Conservation (phyloP, 2,888 invertebrate genomes). For the Meiosimyza platycephala region DNA sequence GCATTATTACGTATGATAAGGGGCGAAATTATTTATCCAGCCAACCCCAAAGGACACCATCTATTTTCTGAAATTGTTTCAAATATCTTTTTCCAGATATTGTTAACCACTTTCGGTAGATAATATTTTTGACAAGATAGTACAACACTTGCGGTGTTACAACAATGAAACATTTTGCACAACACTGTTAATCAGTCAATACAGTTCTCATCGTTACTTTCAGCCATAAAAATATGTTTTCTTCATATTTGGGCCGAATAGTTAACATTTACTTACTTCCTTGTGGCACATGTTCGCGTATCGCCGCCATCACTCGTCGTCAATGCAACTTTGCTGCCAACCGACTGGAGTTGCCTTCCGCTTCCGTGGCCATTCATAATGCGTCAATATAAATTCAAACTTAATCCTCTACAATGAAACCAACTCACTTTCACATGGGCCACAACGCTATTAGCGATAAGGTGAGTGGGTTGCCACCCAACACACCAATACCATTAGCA, state of each 20-base stretch:
- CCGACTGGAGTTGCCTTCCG: constrained; percentile 29
- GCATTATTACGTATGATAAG: too few relatives aligned
- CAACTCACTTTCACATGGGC: not conserved
- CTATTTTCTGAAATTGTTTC: too few relatives aligned
- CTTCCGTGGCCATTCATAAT: constrained; percentile 46
- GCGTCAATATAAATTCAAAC: constrained; percentile 44
- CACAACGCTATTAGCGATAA: not conserved
- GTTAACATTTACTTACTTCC: constrained; percentile 1
- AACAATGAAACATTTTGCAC: not conserved
- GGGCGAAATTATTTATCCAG: too few relatives aligned
- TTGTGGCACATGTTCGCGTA: constrained; percentile 3
- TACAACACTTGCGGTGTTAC: not conserved
- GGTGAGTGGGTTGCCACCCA: constrained; percentile 6
- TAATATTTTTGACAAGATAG: too few relatives aligned
- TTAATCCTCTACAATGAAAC: constrained; percentile 7
- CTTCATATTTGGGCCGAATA: constrained; percentile 17
- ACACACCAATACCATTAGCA: constrained; percentile 25
- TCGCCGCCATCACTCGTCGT: constrained; percentile 9
- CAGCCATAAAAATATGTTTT: constrained; percentile 25
- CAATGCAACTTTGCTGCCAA: constrained; percentile 45
- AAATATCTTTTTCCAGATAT: too few relatives aligned
- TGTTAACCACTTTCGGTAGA: too few relatives aligned
- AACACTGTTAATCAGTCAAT: constrained; percentile 13
- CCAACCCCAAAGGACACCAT: too few relatives aligned
- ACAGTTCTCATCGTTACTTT: not conserved